Evolutionary conservation across 2,797 vertebrate genomes (phyloP).

Genomic region (Sebastes taczanowskii): DNA sequence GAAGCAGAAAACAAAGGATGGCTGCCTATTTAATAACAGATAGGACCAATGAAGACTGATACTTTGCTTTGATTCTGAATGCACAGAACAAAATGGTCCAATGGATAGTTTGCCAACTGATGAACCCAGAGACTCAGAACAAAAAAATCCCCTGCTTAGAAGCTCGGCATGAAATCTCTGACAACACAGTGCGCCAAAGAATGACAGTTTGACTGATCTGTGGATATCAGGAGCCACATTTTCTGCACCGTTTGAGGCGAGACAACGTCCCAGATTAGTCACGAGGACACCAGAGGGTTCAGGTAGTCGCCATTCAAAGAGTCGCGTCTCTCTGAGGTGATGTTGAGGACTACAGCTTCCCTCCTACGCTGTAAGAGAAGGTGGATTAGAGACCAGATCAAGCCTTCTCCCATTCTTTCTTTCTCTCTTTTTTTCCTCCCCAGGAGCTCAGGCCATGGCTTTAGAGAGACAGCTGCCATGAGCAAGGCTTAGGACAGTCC

Average conservation of each 20-base stretch:
- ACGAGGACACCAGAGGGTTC: slow-evolving; percentile 21
- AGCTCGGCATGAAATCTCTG: neutral
- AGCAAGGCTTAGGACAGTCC: slow-evolving; percentile 71
- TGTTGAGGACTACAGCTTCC: slow-evolving; percentile 46
- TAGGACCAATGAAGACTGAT: slow-evolving; percentile 28
- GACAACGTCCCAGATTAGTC: slow-evolving; percentile 31
- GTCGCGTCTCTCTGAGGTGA: slow-evolving; percentile 54
- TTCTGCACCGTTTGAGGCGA: slow-evolving; percentile 28
- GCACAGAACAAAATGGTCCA: slow-evolving; percentile 2
- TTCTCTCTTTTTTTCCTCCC: slow-evolving; percentile 31
- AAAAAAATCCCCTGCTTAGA: neutral
- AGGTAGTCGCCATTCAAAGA: slow-evolving; percentile 28
- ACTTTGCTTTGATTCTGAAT: slow-evolving; percentile 6
- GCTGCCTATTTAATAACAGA: slow-evolving; percentile 24
- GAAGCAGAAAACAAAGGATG: slow-evolving; percentile 63
- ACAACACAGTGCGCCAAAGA: neutral
- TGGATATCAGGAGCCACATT: slow-evolving; percentile 7
- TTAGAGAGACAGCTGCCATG: slow-evolving; percentile 71
- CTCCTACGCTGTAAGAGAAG: slow-evolving; percentile 41
- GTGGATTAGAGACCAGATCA: slow-evolving; percentile 72
- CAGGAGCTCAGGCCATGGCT: slow-evolving; percentile 69
- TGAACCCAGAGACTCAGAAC: neutral
- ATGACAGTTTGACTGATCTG: neutral
- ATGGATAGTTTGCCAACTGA: neutral
- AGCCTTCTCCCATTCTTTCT: slow-evolving; percentile 27